These are phyloP conservation scores for Hemaris fuciformis DNA, from an alignment of 2,888 invertebrate species.

Conservation along the genomic window DNA sequence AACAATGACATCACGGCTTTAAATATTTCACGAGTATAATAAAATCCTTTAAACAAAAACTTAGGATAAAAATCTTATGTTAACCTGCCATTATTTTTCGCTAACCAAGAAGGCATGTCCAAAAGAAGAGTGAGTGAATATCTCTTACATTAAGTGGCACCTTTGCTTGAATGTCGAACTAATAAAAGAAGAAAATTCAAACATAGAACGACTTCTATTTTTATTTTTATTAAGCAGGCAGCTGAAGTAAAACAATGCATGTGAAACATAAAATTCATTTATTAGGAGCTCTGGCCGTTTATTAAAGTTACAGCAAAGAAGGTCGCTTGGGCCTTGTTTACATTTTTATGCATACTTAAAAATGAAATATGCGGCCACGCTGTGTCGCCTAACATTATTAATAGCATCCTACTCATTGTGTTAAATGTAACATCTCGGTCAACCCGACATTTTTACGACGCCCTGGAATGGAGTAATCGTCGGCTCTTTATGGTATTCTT, in stretches of 20 bases:
- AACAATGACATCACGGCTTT: too few relatives aligned
- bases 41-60: too few relatives aligned
- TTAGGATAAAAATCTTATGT: too few relatives aligned
- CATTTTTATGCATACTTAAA: slow-evolving; percentile 64
- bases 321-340: slow-evolving; percentile 54
- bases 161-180: too few relatives aligned
- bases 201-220: too few relatives aligned
- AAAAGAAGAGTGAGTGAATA: too few relatives aligned
- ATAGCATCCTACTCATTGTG: slow-evolving; percentile 45
- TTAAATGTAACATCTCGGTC: slow-evolving; percentile 34
- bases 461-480: background rate
- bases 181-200: too few relatives aligned
- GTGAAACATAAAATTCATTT: background rate
- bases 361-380: slow-evolving; percentile 56
- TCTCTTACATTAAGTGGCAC: too few relatives aligned
- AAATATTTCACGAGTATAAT: too few relatives aligned
- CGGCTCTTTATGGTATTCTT: background rate
- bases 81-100: too few relatives aligned
- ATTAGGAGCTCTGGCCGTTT: slow-evolving; percentile 28
- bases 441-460: slow-evolving; percentile 17
- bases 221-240: background rate
- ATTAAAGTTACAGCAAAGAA: slow-evolving; percentile 59
- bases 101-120: too few relatives aligned
- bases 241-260: background rate
- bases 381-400: slow-evolving; percentile 46